Evolutionary conservation across 2,797 vertebrate species (phyloP).

Genomic region (Bradypodion pumilum): DNA sequence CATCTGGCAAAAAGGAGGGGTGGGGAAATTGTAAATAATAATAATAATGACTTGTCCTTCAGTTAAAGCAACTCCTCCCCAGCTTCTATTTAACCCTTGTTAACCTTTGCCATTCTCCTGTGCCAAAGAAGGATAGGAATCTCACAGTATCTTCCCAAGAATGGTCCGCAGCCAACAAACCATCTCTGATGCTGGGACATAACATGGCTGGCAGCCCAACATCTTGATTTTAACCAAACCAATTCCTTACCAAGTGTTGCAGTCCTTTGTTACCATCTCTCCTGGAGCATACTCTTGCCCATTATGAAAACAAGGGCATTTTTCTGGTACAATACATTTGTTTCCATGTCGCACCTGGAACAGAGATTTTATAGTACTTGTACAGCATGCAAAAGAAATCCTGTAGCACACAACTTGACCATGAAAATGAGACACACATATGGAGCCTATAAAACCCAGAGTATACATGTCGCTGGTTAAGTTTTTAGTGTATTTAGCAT

Average conservation of each 20-base stretch:
- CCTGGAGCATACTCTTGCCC: slow-evolving; percentile 85
- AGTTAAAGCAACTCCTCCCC: too few relatives aligned
- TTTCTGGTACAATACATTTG: slow-evolving; percentile 84
- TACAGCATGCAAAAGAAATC: fast-evolving
- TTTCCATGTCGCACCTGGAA: slow-evolving; percentile 86
- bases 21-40: too few relatives aligned
- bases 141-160: too few relatives aligned
- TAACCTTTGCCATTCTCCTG: too few relatives aligned
- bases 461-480: background rate
- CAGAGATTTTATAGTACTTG: background rate
- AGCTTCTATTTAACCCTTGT: too few relatives aligned
- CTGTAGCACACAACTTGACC: fast-evolving
- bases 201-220: too few relatives aligned
- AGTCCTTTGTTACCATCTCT: slow-evolving; percentile 82
- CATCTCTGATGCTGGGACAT: too few relatives aligned
- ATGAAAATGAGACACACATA: background rate
- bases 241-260: slow-evolving; percentile 94
- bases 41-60: too few relatives aligned
- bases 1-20: too few relatives aligned
- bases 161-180: too few relatives aligned
- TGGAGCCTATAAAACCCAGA: background rate
- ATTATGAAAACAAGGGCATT: slow-evolving; percentile 94
- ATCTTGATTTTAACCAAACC: too few relatives aligned
- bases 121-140: too few relatives aligned
- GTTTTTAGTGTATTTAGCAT: background rate